Evolutionary conservation across 2,113 vertebrate species (phyloP).

Genomic region (Dicaeum eximium): DNA sequence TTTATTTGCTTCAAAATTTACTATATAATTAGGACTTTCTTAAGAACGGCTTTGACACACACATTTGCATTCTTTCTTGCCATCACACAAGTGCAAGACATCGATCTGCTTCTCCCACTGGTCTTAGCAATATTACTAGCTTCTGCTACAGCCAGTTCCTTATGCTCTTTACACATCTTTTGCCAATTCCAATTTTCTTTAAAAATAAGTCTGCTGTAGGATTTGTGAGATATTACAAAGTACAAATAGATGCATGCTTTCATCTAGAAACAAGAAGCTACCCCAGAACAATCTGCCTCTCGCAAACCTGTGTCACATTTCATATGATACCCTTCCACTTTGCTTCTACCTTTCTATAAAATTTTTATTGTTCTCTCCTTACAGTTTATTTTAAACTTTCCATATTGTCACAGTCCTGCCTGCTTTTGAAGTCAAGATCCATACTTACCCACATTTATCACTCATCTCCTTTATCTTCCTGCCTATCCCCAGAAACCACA

Average conservation of each 20-base stretch:
- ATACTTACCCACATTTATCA: neutral
- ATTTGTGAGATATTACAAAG: neutral
- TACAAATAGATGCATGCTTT: neutral
- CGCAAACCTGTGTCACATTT: fast-evolving
- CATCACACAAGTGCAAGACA: neutral
- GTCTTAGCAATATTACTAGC: neutral
- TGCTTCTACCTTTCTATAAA: neutral
- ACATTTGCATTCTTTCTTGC: neutral
- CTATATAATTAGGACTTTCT: neutral
- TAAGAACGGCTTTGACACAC: neutral
- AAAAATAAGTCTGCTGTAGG: neutral
- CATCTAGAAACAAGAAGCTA: neutral
- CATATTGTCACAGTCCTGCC: neutral
- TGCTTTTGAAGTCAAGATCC: neutral
- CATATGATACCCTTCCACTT: neutral
- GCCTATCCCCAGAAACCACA: neutral
- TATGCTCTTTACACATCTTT: neutral
- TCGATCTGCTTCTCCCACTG: neutral
- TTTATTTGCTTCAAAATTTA: neutral
- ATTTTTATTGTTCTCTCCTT: neutral
- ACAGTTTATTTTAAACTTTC: neutral
- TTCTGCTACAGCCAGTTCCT: neutral
- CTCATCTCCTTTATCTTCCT: neutral
- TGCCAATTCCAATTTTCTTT: neutral
- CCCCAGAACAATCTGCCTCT: neutral